Percentiles rank a stretch among this genome's conserved stretches.
Evolutionary conservation across 2,113 vertebrate genomes (phyloP).

Genomic region (human (Homo sapiens)): GRCh38 chr14:44171001-44171500

Average conservation of each 20-base stretch:
- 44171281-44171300: slow-evolving; percentile 50
- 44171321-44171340: slow-evolving; percentile 58
- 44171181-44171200: background rate
- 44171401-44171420: background rate
- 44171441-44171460: slow-evolving; percentile 37
- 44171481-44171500: background rate
- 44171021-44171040: background rate
- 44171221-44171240: slow-evolving; percentile 27
- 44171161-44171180: background rate
- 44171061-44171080: background rate
- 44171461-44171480: slow-evolving; percentile 6
- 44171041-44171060: background rate
- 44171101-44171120: background rate
- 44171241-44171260: background rate
- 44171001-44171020: background rate
- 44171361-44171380: slow-evolving; percentile 66
- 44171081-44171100: background rate
- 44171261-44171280: slow-evolving; percentile 18
- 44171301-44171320: slow-evolving; percentile 53
- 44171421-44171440: background rate
- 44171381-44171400: background rate
- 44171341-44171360: slow-evolving; percentile 29
- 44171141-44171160: slow-evolving; percentile 34
- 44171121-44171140: background rate
- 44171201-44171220: background rate